These are phyloP conservation scores for Oxytorus armatus DNA, from an alignment of 2,888 invertebrate genomes.

Conservation along the genomic window DNA sequence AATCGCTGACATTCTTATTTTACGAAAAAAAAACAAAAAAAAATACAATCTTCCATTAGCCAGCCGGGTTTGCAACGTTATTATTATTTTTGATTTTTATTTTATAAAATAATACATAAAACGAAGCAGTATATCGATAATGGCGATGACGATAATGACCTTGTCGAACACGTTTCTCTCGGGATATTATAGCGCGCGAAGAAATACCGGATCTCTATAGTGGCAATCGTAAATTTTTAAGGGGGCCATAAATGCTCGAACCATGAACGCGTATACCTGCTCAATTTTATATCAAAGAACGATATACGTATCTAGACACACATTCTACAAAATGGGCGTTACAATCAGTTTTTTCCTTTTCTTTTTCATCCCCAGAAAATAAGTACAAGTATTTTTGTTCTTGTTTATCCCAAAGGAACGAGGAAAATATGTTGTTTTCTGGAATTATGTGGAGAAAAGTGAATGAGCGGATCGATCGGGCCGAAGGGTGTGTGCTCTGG, in stretches of 20 bases:
- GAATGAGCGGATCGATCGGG: slow-evolving; percentile 22
- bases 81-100: slow-evolving; percentile 6
- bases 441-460: not conserved
- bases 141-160: slow-evolving; percentile 60
- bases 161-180: slow-evolving; percentile 58
- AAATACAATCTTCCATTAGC: slow-evolving; percentile 6
- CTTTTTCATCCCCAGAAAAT: not conserved
- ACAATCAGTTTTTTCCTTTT: not conserved
- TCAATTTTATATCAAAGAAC: slow-evolving; percentile 23
- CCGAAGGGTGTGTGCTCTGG: not conserved
- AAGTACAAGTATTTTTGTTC: not conserved
- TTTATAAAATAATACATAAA: slow-evolving; percentile 14
- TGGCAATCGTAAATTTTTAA: slow-evolving; percentile 59
- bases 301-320: not conserved
- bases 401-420: not conserved
- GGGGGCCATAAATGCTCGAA: slow-evolving; percentile 49
- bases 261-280: slow-evolving; percentile 10
- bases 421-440: not conserved
- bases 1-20: slow-evolving; percentile 14
- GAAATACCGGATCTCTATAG: slow-evolving; percentile 50
- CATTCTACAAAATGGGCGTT: not conserved
- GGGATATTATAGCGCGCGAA: not conserved
- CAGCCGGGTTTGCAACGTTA: slow-evolving; percentile 6
- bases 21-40: slow-evolving; percentile 28
- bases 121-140: slow-evolving; percentile 45